Base-by-base conservation (phyloP, 2,797 vertebrate genomes). In the Sebastiscus albofasciatus region DNA sequence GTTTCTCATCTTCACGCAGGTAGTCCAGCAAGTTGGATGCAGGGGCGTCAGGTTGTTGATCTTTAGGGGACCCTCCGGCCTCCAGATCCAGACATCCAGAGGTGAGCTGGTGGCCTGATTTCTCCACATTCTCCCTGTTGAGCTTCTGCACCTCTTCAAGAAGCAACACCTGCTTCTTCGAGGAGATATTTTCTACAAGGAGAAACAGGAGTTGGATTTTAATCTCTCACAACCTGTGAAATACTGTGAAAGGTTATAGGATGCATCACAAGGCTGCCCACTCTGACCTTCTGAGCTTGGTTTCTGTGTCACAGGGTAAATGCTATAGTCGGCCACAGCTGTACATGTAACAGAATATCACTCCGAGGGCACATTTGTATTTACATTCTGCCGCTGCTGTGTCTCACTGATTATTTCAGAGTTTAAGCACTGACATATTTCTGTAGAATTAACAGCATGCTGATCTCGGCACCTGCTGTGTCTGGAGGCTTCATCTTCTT, bases 401-500 rank as follows among this genome's bases (percentile, higher is more conserved):
- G 59, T 75, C 16, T 61, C 8, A 29, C 13, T 49, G 16, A 64
- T 60, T 73, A 61, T 70, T 85, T 76, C 13, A 26, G n/a, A 61
- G 27, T 71, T 70, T 14, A 72, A 75, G 4, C 8, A 46, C 10
- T 49, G 34, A n/a, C n/a, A 36, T 13, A 14, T 60, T 65, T 77
- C 14, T 58, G 27, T 18, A 71, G 10, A 65, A 29, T 16, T 58
- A 5, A 56, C 6, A 71, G 16, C 42, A 7, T 67, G 60, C 68
- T 72, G 64, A 75, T 81, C 49, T 72, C 20, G 80, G 66, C 58
- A 99, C 98, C 98, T 97, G 95, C 55, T 80, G 95, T 84, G 78
- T 97, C 94, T 13, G 95, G 96, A 4, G 96, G 96, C 90, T 97
- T 97, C 92, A 95, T 96, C 81, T 95, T 96, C 94, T 96, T 96